Percentiles rank a stretch among this genome's conserved stretches.
phyloP scores from a whole-genome alignment of 1,140 invertebrate species.

The Mya arenaria region DNA sequence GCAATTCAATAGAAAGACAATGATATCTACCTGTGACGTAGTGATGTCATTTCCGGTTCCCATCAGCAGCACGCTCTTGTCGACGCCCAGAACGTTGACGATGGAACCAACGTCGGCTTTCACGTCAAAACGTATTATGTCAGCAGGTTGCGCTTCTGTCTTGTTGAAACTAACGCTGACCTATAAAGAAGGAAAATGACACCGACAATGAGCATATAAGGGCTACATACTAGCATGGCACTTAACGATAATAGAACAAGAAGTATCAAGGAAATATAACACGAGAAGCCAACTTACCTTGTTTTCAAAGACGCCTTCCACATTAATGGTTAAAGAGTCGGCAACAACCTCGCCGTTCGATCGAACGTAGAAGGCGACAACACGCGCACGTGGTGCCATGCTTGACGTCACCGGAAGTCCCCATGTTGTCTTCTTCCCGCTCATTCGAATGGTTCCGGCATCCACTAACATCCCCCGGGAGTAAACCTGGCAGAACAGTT shows the following conservation, averaged over 20 bases:
- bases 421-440: slow-evolving; percentile 85
- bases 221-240: too few species aligned
- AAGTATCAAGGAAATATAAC: too few species aligned
- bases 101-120: slow-evolving; percentile 92
- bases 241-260: too few species aligned
- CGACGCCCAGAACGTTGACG: slow-evolving; percentile 92
- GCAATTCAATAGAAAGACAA: too few species aligned
- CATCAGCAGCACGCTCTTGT: slow-evolving; percentile 91
- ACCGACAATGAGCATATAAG: too few species aligned
- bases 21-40: slow-evolving; percentile 79
- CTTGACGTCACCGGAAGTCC: slow-evolving; percentile 91
- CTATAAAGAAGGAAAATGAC: slow-evolving; percentile 44
- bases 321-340: slow-evolving; percentile 95
- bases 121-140: slow-evolving; percentile 88
- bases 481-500: slow-evolving; percentile 67
- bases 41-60: slow-evolving; percentile 86
- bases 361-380: slow-evolving; percentile 93
- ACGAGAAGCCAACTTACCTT: too few species aligned
- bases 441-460: slow-evolving; percentile 57
- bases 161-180: slow-evolving; percentile 67
- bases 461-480: slow-evolving; percentile 69
- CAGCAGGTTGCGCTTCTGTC: slow-evolving; percentile 86
- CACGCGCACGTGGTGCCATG: slow-evolving; percentile 95
- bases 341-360: slow-evolving; percentile 91
- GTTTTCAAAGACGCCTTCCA: slow-evolving; percentile 95